These are phyloP conservation scores for Lepidochitona cinerea DNA, from an alignment of 2,888 invertebrate genomes.

Conservation along the genomic window DNA sequence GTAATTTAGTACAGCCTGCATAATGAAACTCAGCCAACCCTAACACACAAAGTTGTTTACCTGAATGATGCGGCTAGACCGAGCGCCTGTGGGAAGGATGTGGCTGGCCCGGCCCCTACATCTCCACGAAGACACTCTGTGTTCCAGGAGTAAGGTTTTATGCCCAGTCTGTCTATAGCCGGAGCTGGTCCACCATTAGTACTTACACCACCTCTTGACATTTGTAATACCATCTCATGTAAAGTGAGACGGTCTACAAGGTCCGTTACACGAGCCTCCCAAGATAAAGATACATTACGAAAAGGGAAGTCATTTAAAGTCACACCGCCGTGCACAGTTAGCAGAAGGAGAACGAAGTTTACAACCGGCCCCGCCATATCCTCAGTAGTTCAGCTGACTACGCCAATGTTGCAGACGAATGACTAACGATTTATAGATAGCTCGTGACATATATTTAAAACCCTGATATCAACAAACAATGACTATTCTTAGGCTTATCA, in stretches of 20 bases:
- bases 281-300: conserved; percentile 55
- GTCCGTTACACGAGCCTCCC: conserved; percentile 60
- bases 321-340: too few species aligned
- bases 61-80: conserved; percentile 67
- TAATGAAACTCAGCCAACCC: not conserved
- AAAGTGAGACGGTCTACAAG: conserved; percentile 56
- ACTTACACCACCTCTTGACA: conserved; percentile 49
- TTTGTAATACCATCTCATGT: conserved; percentile 55
- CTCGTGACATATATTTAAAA: too few species aligned
- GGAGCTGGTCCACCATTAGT: conserved; percentile 54
- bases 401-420: too few species aligned
- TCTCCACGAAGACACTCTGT: conserved; percentile 67
- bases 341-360: too few species aligned
- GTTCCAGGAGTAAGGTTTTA: conserved; percentile 62
- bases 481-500: too few species aligned
- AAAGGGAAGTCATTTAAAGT: conserved; percentile 64
- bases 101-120: conserved; percentile 58
- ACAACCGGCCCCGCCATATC: too few species aligned
- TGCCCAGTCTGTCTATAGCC: conserved; percentile 54
- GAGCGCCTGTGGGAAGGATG: conserved; percentile 65
- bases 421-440: too few species aligned
- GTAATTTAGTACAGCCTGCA: not conserved
- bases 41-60: too few species aligned
- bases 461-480: too few species aligned
- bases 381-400: too few species aligned